A percentile compares a stretch with the other conserved stretches of the same genome.
These are phyloP conservation scores for Scolopax bukidnonensis DNA, from an alignment of 2,797 vertebrate species.

Conservation along the genomic window DNA sequence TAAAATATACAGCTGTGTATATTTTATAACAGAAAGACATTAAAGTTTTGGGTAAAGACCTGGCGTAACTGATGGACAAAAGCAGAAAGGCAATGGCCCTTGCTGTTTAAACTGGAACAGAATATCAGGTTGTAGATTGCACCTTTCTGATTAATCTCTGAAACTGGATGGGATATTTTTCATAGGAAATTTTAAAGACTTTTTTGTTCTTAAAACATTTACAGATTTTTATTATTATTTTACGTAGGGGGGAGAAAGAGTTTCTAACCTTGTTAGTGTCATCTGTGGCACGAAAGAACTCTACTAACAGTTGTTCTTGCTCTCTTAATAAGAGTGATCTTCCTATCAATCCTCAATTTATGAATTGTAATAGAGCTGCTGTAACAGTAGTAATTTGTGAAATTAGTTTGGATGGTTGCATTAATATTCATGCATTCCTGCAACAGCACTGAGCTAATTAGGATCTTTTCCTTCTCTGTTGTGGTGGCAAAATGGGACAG, in stretches of 20 bases:
- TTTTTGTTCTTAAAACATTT: not conserved
- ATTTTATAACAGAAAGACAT: not conserved
- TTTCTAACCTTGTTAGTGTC: not conserved
- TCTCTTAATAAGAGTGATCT: slow-evolving; percentile 14
- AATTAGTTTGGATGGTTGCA: slow-evolving; percentile 56
- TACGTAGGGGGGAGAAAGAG: no score
- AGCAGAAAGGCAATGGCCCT: not conserved
- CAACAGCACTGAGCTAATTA: slow-evolving; percentile 49
- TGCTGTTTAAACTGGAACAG: not conserved
- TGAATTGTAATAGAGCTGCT: slow-evolving; percentile 56
- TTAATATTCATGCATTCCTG: slow-evolving; percentile 68
- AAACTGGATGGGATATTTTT: not conserved
- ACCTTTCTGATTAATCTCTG: not conserved
- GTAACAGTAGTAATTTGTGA: slow-evolving; percentile 57
- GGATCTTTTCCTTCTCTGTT: not conserved
- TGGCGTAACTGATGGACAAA: not conserved
- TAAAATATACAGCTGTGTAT: not conserved
- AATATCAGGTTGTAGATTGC: not conserved
- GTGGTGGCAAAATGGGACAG: not conserved
- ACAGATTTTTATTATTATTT: not conserved
- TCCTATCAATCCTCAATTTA: not conserved
- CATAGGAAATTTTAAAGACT: not conserved
- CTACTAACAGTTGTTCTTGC: not conserved
- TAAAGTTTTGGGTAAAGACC: not conserved
- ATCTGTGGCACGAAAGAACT: not conserved